Evolutionary conservation across 2,888 invertebrate species (phyloP), one percentile per base, ranked within the genome.

Genomic region (Agrotis ipsilon): DNA sequence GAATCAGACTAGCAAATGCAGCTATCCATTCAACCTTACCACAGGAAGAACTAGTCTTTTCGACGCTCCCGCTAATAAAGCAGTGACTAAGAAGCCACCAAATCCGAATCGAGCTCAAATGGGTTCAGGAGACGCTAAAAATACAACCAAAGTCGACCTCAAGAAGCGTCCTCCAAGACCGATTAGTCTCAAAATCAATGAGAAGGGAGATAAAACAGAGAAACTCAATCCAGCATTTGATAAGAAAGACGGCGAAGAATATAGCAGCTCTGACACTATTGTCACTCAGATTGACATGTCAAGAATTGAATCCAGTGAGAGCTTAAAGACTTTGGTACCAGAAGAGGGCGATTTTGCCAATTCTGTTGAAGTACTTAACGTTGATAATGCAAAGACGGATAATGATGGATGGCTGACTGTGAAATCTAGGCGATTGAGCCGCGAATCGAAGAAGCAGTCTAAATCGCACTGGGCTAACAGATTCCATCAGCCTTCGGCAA

Each of bases 381-480:
- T 96, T 45, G 93, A 95, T 76, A 89, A 88, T 64, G 88, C 85
- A 73, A 94, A 92, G 72, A 92, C 86, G 62, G 94, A 96, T 75
- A 93, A 97, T 52, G 98, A 98, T 82, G 99, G 99, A 0, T 99
- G 99, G 99, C 97, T 98, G 78, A 99, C 98, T 0, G 99, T 99
- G 0, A 98, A 98, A 86, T 97, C 98, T 59, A 97, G 98, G 51
- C 96, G 98, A 39, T 92, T 97, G 55, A 97, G 96, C 82, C 94
- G 96, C 18, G 96, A 96, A 85, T 96, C 97, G 18, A 93, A 96
- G 86, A 96, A 96, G 79, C 96, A 97, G 61, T 97, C 97, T 1
- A 97, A 97, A 88, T 97, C 97, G 19, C 97, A 97, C 80, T 98
- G 98, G 98, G 89, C 97, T 0, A 98, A 97, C 77, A 96, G 98